Evolutionary conservation across 1,140 invertebrate species (phyloP).

Genomic region (Pemphigus obesinymphae): DNA sequence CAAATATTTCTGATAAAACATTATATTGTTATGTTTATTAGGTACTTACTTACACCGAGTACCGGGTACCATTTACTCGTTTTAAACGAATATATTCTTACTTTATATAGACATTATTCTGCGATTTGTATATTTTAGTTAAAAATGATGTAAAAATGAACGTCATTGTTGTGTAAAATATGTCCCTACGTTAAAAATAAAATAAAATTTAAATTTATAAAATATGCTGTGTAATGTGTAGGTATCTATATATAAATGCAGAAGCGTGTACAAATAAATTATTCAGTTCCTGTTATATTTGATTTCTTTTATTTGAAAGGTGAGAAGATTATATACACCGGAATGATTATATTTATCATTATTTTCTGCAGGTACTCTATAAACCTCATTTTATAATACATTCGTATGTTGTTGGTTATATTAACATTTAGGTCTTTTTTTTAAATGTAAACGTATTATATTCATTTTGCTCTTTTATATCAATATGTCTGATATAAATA

Average conservation of each 20-base stretch:
- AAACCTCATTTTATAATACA: too few relatives aligned
- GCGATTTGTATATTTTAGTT: background rate
- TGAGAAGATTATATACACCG: background rate
- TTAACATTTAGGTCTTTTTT: too few relatives aligned
- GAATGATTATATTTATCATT: too few relatives aligned
- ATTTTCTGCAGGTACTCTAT: too few relatives aligned
- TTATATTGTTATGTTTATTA: too few relatives aligned
- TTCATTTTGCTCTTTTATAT: too few relatives aligned
- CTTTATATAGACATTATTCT: background rate
- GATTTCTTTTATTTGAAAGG: constrained; percentile 4
- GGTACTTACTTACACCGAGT: too few relatives aligned
- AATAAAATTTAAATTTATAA: background rate
- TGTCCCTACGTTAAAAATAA: background rate
- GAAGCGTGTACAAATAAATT: background rate
- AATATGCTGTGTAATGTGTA: background rate
- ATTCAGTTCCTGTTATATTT: background rate
- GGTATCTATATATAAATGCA: background rate
- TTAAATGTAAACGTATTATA: too few relatives aligned
- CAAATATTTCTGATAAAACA: background rate
- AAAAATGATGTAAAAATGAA: background rate
- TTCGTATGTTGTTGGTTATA: too few relatives aligned
- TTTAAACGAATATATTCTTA: too few relatives aligned
- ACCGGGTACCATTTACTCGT: too few relatives aligned
- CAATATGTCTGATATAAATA: too few relatives aligned
- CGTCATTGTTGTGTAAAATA: background rate